phyloP scores from a whole-genome alignment of 2,797 vertebrate species.

The Acridotheres tristis region DNA sequence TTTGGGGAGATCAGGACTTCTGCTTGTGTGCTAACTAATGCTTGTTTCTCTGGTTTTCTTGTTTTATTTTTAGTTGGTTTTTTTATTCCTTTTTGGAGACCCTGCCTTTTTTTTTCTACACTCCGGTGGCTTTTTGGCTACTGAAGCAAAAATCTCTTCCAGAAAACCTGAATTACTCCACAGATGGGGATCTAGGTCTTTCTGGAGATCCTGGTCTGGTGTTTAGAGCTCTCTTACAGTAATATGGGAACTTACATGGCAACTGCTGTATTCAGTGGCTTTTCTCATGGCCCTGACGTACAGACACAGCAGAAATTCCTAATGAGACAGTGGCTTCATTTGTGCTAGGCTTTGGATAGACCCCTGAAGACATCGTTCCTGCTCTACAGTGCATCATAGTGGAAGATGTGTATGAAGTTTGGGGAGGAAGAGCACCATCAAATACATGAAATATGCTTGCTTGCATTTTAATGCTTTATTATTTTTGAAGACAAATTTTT shows the following conservation, averaged over 20 bases:
- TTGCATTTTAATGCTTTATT: not conserved
- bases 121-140: not conserved
- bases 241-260: fast-evolving
- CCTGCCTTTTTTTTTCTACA: not conserved
- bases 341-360: not conserved
- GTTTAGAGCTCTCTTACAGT: not conserved
- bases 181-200: not conserved
- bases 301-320: not conserved
- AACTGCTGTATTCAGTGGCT: not conserved
- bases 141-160: not conserved
- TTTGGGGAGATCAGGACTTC: not conserved
- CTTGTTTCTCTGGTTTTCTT: not conserved
- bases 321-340: not conserved
- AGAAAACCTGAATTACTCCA: not conserved
- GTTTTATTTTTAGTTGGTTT: no score
- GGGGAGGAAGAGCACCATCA: not conserved
- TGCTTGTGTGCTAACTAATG: not conserved
- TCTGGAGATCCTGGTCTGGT: not conserved
- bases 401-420: not conserved
- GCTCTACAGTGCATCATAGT: fast-evolving
- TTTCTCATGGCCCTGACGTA: not conserved
- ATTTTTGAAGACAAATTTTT: not conserved
- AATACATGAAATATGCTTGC: not conserved
- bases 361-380: not conserved
- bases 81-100: not conserved